These are phyloP conservation scores for Apostichopus californicus DNA, from an alignment of 35 echinoderm and acorn worm species.

Conservation along the genomic window DNA sequence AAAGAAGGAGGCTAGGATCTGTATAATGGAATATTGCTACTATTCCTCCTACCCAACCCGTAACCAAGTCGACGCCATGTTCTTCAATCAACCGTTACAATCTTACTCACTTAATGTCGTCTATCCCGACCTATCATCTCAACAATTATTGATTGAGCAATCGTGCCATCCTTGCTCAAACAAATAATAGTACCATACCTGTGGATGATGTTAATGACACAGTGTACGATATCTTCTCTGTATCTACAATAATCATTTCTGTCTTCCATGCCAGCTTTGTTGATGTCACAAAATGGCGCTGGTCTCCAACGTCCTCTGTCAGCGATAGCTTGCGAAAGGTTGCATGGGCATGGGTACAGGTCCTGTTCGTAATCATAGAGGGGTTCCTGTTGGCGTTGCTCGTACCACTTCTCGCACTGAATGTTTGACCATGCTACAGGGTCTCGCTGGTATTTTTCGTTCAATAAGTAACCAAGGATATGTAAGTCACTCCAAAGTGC, in stretches of 20 bases:
- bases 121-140: too few relatives aligned
- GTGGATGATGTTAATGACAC: slow-evolving; percentile 65
- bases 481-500: slow-evolving; percentile 65
- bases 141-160: too few relatives aligned
- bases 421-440: slow-evolving; percentile 55
- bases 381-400: slow-evolving; percentile 33
- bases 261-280: slow-evolving; percentile 17
- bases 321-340: slow-evolving; percentile 63
- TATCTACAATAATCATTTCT: slow-evolving; percentile 55
- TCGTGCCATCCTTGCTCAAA: too few relatives aligned
- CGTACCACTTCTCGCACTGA: slow-evolving; percentile 60
- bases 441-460: slow-evolving; percentile 67
- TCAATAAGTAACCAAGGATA: slow-evolving; percentile 52
- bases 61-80: too few relatives aligned
- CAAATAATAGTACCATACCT: slow-evolving; percentile 33
- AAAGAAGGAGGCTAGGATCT: too few relatives aligned
- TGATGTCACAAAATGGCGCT: slow-evolving; percentile 57
- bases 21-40: too few relatives aligned
- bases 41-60: too few relatives aligned
- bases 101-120: too few relatives aligned
- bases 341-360: slow-evolving; percentile 70
- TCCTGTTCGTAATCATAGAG: slow-evolving; percentile 61
- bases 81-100: too few relatives aligned
- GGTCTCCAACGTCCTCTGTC: slow-evolving; percentile 68
- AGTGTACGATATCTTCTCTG: slow-evolving; percentile 64